Evolutionary conservation across 1,140 invertebrate species (phyloP), one percentile per base, ranked within the genome.

Genomic region (Platyura marginata): DNA sequence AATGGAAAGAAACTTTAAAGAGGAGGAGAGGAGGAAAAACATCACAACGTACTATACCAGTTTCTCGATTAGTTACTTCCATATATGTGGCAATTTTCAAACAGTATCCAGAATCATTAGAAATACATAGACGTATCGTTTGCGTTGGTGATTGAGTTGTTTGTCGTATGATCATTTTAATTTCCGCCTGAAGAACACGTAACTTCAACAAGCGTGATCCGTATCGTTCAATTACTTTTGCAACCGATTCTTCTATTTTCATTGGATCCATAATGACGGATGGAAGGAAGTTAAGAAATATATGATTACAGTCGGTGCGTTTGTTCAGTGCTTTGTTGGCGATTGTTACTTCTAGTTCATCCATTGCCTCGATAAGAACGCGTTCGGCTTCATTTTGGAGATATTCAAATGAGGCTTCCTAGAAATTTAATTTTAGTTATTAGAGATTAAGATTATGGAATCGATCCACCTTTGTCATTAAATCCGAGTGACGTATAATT

Each of bases 391-490:
- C 94, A 62, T 96, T 97, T 62, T 96, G 88, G 6, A 98, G 66
- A 59, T 96, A 98, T 61, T 98, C 94, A 57, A 96, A 97, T 10
- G 89, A 94, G 0, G 94, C 93, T 64, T 97, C 93, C 59, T n/a
- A n/a, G n/a, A n/a, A n/a, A 44, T 11, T 8, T 8, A 29, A 8
- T 36, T 19, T 6, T 9, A 19, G 13, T 9, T 19, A 19, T 40
- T 40, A 6, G 13, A 41, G n/a, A n/a, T 6, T 37, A 9, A n/a
- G 3, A 42, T n/a, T 11, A 19, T 43, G 43, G 41, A n/a, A n/a
- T n/a, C n/a, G n/a, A n/a, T n/a, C n/a, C n/a, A n/a, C n/a, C n/a
- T 96, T 97, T 0, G 94, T 97, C 35, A 98, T 91, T 1, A 98
- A 69, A 66, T 98, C 93, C 8, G 91, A 93, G 60, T 98, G 93